phyloP scores from a whole-genome alignment of 2,888 invertebrate genomes.

The Tupiocoris notatus region DNA sequence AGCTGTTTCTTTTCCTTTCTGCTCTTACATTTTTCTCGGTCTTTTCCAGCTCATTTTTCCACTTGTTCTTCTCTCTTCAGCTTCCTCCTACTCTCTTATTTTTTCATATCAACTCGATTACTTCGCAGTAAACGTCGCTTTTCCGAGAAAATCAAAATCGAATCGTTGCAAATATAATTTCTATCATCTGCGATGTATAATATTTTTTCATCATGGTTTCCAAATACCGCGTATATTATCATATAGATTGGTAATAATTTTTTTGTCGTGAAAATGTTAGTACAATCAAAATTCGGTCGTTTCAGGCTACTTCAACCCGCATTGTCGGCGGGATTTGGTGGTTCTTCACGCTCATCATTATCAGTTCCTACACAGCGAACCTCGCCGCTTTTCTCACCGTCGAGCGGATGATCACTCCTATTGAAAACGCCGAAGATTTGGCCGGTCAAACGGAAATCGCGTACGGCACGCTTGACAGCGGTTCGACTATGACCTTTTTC shows the following conservation, averaged over 20 bases:
- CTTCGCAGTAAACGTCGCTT: too few species aligned
- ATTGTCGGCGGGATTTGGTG: slow-evolving; percentile 88
- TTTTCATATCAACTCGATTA: too few species aligned
- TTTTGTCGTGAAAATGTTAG: background rate
- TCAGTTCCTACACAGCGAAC: slow-evolving; percentile 89
- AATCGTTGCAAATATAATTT: too few species aligned
- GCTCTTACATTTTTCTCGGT: background rate
- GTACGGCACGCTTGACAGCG: slow-evolving; percentile 79
- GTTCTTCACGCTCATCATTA: slow-evolving; percentile 88
- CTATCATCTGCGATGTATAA: too few species aligned
- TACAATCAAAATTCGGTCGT: background rate
- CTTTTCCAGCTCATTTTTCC: background rate
- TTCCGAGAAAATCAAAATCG: too few species aligned
- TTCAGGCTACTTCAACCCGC: slow-evolving; percentile 69
- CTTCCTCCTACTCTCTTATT: background rate
- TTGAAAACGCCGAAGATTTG: slow-evolving; percentile 81
- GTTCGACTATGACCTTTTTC: slow-evolving; percentile 88
- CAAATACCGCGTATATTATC: background rate
- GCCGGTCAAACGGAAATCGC: slow-evolving; percentile 78
- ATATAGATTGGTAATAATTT: background rate
- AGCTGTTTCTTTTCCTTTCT: background rate
- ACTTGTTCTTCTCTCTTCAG: background rate
- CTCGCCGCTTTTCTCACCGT: slow-evolving; percentile 88
- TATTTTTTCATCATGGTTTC: too few species aligned
- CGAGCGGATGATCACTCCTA: slow-evolving; percentile 82